Evolutionary conservation across 1,140 invertebrate species (phyloP).

Genomic region (Tetragonula clypearis): DNA sequence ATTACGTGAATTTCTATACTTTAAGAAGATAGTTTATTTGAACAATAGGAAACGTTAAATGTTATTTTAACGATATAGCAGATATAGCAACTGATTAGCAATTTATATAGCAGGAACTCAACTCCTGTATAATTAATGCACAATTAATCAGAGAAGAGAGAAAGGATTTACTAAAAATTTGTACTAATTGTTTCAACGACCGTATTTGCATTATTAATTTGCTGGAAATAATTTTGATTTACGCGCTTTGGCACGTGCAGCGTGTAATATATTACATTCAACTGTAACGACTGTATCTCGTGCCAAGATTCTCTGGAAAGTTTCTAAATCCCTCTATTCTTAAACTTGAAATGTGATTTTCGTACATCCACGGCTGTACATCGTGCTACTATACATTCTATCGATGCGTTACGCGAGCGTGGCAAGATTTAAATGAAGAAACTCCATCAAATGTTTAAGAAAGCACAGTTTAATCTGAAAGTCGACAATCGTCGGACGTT

Average conservation of each 20-base stretch:
- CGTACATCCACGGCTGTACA: slow-evolving; percentile 5
- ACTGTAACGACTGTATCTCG: slow-evolving; percentile 33
- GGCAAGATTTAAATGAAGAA: background rate
- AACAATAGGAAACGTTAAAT: background rate
- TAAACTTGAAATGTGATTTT: slow-evolving; percentile 34
- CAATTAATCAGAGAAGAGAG: background rate
- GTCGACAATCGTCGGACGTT: background rate
- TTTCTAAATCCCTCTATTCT: slow-evolving; percentile 34
- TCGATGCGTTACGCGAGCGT: background rate
- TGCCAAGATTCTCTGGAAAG: slow-evolving; percentile 31
- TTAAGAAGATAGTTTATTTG: background rate
- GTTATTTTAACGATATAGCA: too few species aligned
- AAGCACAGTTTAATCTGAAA: background rate
- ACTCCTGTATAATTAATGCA: background rate
- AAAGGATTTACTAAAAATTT: background rate
- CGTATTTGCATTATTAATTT: slow-evolving; percentile 33
- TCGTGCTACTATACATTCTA: background rate
- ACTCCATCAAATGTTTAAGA: background rate
- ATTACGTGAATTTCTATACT: background rate
- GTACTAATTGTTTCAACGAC: background rate
- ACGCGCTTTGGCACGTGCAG: slow-evolving; percentile 17
- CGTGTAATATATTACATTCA: slow-evolving; percentile 4
- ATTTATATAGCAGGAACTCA: background rate
- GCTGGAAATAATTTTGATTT: slow-evolving; percentile 36
- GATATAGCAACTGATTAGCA: too few species aligned